Base-by-base conservation (phyloP, 2,888 invertebrate species). In the Dorcus parallelipipedus region DNA sequence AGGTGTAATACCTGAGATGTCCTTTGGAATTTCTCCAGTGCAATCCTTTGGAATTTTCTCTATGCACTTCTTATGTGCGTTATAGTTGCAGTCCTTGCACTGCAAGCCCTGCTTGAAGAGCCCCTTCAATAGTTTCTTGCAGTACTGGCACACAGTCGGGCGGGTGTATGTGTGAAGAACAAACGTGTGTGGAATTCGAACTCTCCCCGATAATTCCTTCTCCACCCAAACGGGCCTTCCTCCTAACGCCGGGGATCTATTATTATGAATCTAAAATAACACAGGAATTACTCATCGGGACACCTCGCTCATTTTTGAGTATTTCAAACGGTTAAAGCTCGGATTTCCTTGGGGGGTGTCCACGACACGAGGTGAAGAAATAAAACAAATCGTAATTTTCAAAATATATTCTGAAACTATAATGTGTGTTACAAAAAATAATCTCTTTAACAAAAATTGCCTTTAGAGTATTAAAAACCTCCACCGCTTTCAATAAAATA, bases 61-160 rank as follows among this genome's bases (percentile, higher is more conserved):
- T 72, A 93, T 83, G 74, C 97, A 97, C 79, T 96, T 97, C 77
- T 95, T 91, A 79, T 97, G 97, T 62, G 92, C 92, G 81, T 97
- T 97, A 81, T 93, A 95, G 76, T 94, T 94, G 79, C 97, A 97
- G 82, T 97, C 98, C 78, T 91, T 90, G 79, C 99, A 99, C 79
- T 98, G 98, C 69, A 96, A 81, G 57, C 98, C 98, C 81, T 98
- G 97, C 76, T 93, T 94, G 81, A 97, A 96, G 51, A 98, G 82
- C 0, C 98, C 98, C 67, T 92, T 91, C 64, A 99, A 85, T 70
- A 99, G 85, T 80, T 95, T 95, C 80, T 95, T 95, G 83, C 98
- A 99, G 78, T 89, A 86, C 70, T 96, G 93, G 77, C 99, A 99
- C 17, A 98, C 91, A 0, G 98, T 99, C 54, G 97, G 99, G 51